Percentiles rank a stretch among this genome's conserved stretches.
Conservation (phyloP, 2,888 invertebrate species). For the Calephelis perditalis region DNA sequence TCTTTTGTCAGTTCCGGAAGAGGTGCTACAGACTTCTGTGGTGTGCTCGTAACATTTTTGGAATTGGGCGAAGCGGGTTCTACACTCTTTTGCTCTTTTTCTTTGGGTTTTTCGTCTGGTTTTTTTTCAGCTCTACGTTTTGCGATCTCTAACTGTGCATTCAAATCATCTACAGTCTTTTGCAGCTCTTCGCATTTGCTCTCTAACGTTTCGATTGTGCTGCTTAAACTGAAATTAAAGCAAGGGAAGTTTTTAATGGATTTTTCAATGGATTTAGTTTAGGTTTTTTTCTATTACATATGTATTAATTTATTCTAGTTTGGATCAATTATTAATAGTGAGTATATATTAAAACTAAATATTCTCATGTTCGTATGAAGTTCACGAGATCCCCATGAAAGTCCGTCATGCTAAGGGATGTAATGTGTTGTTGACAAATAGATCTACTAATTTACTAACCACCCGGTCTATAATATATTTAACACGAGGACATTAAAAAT, state of each 20-base stretch:
- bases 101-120: slow-evolving; percentile 68
- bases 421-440: no score
- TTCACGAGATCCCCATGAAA: no score
- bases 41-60: slow-evolving; percentile 45
- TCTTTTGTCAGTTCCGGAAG: slow-evolving; percentile 73
- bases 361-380: no score
- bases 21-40: slow-evolving; percentile 52
- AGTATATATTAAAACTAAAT: no score
- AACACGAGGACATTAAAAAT: no score
- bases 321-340: no score
- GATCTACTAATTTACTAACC: no score
- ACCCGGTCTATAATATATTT: no score
- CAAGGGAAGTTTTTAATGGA: not conserved
- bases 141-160: slow-evolving; percentile 78
- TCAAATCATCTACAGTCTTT: slow-evolving; percentile 87
- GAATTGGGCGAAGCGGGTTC: slow-evolving; percentile 40
- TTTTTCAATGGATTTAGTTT: not conserved
- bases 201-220: slow-evolving; percentile 89
- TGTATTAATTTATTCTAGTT: no score
- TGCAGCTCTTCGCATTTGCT: slow-evolving; percentile 89
- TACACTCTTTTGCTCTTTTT: slow-evolving; percentile 46
- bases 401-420: no score
- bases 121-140: slow-evolving; percentile 78
- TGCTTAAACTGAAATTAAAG: slow-evolving; percentile 77
- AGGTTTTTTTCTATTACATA: no score